phyloP scores from a whole-genome alignment of 1,140 invertebrate genomes.

The Caenorhabditis brenneri region DNA sequence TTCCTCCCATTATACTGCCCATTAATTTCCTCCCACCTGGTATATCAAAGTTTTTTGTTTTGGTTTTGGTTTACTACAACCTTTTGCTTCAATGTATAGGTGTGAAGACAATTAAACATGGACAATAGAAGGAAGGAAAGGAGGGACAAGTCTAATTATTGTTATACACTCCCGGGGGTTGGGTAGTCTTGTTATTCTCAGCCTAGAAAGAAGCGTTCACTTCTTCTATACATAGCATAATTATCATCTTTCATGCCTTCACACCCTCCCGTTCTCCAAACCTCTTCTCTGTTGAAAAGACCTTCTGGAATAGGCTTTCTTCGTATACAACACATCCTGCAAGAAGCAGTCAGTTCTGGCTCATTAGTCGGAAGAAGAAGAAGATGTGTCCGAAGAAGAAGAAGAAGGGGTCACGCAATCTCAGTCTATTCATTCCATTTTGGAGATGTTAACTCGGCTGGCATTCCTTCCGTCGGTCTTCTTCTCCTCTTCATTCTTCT shows the following conservation, averaged over 20 bases:
- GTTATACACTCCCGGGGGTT: not conserved
- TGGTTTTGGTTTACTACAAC: not conserved
- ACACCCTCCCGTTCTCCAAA: not conserved
- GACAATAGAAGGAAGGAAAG: conserved; percentile 4
- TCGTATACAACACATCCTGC: conserved; percentile 36
- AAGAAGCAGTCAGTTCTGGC: conserved; percentile 41
- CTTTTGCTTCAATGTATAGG: not conserved
- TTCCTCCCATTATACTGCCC: too few species aligned
- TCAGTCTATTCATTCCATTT: conserved; percentile 30
- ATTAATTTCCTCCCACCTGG: not conserved
- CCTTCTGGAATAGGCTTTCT: conserved; percentile 6
- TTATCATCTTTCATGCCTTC: conserved; percentile 23
- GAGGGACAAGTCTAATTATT: conserved; percentile 21
- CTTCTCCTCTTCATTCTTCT: conserved; percentile 23
- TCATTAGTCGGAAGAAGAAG: conserved; percentile 28
- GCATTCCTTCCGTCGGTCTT: not conserved
- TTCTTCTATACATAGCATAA: not conserved
- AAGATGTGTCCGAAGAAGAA: not conserved
- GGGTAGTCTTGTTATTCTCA: not conserved
- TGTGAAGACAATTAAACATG: conserved; percentile 32
- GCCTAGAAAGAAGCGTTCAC: not conserved
- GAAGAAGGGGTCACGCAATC: conserved; percentile 42
- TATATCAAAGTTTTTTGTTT: not conserved
- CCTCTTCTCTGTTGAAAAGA: not conserved
- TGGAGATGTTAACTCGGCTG: not conserved